Conservation (phyloP, 1,140 invertebrate genomes). For the Melanaphis sacchari region DNA sequence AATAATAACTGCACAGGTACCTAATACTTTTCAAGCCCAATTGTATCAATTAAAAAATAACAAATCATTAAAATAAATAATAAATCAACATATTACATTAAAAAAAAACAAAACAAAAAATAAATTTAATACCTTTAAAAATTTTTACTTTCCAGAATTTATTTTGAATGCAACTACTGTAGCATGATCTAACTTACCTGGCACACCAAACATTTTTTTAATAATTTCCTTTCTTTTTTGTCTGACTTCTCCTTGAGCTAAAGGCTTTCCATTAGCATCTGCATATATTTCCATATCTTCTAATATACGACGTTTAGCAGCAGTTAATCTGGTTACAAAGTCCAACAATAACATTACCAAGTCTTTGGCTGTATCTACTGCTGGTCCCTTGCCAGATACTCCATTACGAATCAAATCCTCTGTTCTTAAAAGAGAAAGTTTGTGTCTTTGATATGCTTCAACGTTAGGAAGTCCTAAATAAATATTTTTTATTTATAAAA, state of each 20-base stretch:
- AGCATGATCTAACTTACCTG: slow-evolving; percentile 93
- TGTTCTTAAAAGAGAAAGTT: slow-evolving; percentile 79
- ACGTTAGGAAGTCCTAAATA: slow-evolving; percentile 73
- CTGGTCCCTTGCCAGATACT: slow-evolving; percentile 71
- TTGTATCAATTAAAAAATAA: slow-evolving; percentile 22
- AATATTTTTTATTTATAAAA: not conserved
- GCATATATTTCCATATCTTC: slow-evolving; percentile 84
- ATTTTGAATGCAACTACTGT: slow-evolving; percentile 78
- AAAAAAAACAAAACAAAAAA: not conserved
- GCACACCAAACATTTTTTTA: slow-evolving; percentile 75
- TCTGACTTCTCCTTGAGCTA: slow-evolving; percentile 72
- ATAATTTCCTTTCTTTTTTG: slow-evolving; percentile 73
- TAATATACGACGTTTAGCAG: slow-evolving; percentile 78
- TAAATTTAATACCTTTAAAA: not conserved
- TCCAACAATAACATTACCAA: slow-evolving; percentile 79
- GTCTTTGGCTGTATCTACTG: slow-evolving; percentile 68
- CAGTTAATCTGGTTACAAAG: slow-evolving; percentile 78
- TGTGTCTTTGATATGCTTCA: slow-evolving; percentile 81
- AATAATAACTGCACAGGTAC: not conserved
- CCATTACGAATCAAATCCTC: slow-evolving; percentile 81
- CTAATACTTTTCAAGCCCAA: not conserved
- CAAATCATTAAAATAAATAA: slow-evolving; percentile 18
- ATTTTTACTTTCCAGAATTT: not conserved
- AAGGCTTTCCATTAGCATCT: slow-evolving; percentile 66
- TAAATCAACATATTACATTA: slow-evolving; percentile 43